Evolutionary conservation across 2,888 invertebrate species (phyloP).

Genomic region (Apamea sordens): DNA sequence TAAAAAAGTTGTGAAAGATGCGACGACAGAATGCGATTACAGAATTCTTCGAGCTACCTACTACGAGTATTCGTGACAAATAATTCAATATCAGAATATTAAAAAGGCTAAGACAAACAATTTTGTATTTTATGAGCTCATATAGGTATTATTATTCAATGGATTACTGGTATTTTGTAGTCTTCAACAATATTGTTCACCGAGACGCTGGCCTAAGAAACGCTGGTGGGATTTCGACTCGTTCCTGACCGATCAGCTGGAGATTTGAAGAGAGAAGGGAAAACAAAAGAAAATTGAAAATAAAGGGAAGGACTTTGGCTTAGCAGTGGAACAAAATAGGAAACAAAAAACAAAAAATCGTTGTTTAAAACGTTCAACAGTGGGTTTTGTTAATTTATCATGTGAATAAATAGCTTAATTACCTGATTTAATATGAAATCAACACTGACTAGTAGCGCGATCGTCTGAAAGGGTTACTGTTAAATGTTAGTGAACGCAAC

Average conservation of each 20-base stretch:
- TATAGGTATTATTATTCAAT: neutral
- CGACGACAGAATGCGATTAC: too few relatives aligned
- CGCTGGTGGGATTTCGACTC: neutral
- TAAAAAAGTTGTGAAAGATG: slow-evolving; percentile 35
- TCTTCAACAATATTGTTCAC: neutral
- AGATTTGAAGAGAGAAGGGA: neutral
- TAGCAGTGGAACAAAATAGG: neutral
- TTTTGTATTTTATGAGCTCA: neutral
- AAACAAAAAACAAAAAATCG: neutral
- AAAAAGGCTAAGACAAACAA: neutral
- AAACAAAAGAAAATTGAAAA: neutral
- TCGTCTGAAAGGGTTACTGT: too few relatives aligned
- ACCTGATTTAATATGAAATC: slow-evolving; percentile 9
- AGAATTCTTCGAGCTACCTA: neutral
- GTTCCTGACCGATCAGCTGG: neutral
- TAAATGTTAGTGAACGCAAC: too few relatives aligned
- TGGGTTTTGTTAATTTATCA: neutral
- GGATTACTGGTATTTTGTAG: too few relatives aligned
- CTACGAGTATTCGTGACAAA: neutral
- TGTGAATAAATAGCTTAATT: neutral
- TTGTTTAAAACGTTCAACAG: neutral
- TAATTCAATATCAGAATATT: neutral
- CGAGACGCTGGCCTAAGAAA: neutral
- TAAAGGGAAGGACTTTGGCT: too few relatives aligned
- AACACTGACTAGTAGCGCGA: slow-evolving; percentile 11